These are phyloP conservation scores for Ceratosolen solmsi DNA, from an alignment of 1,140 invertebrate species.

Conservation along the genomic window DNA sequence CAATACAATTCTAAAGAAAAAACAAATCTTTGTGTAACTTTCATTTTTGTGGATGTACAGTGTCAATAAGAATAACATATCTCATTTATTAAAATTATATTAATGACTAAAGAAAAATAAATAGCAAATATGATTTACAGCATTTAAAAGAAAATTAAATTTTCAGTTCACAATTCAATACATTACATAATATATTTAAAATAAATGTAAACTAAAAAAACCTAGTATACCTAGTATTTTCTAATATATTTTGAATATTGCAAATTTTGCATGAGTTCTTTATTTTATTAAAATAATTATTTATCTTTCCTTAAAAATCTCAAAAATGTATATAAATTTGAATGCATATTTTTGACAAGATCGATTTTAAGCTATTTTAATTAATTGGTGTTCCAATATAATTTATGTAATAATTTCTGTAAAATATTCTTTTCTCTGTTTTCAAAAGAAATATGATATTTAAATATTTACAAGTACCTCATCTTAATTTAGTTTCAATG, in stretches of 20 bases:
- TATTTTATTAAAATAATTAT: not conserved
- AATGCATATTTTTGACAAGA: conserved; percentile 47
- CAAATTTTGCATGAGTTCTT: not conserved
- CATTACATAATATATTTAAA: conserved; percentile 32
- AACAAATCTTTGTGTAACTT: conserved; percentile 31
- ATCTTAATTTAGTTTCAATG: conserved; percentile 61
- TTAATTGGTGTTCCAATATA: too few species aligned
- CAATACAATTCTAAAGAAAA: conserved; percentile 8
- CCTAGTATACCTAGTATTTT: not conserved
- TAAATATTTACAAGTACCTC: too few species aligned
- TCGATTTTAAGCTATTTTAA: too few species aligned
- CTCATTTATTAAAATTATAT: not conserved
- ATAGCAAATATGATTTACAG: conserved; percentile 38
- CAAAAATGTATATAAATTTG: conserved; percentile 36
- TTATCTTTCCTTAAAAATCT: conserved; percentile 30
- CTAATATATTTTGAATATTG: not conserved
- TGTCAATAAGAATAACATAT: conserved; percentile 33
- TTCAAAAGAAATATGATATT: too few species aligned
- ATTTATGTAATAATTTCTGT: too few species aligned
- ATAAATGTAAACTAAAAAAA: not conserved
- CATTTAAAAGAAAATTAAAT: conserved; percentile 32
- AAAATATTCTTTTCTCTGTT: too few species aligned
- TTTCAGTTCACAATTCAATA: too few species aligned
- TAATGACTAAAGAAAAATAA: conserved; percentile 14
- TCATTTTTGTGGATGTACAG: not conserved